These are phyloP conservation scores for Chelonia mydas DNA, from an alignment of 2,797 vertebrate species.

Conservation along the genomic window DNA sequence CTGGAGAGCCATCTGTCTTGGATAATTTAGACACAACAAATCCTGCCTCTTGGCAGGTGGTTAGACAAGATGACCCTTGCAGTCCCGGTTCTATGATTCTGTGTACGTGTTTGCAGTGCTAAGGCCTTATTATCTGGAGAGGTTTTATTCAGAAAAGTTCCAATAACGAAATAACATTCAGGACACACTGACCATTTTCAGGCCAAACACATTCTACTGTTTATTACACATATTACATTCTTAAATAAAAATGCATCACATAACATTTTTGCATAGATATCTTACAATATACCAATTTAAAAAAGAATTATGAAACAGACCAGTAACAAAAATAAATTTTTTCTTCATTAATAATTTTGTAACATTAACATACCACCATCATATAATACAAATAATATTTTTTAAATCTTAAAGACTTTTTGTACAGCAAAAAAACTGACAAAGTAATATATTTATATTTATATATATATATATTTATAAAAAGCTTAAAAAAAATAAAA, in stretches of 20 bases:
- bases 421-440: constrained; percentile 97
- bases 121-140: background rate
- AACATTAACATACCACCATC: constrained; percentile 99
- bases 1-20: background rate
- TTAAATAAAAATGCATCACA: constrained; percentile 99
- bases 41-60: background rate
- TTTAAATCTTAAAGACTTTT: constrained; percentile 95
- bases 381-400: constrained; percentile 99
- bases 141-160: background rate
- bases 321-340: constrained; percentile 99
- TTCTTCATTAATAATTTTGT: constrained; percentile 99
- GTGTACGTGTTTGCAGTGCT: background rate
- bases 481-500: constrained; percentile 89
- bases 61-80: background rate
- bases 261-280: constrained; percentile 99
- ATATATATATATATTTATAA: constrained; percentile 80
- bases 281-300: constrained; percentile 99
- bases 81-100: background rate
- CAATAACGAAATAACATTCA: constrained; percentile 68
- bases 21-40: background rate
- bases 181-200: constrained; percentile 79
- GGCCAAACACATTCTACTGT: constrained; percentile 98
- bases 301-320: constrained; percentile 99
- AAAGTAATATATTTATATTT: constrained; percentile 89
- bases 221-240: constrained; percentile 99